Evolutionary conservation across 2,797 vertebrate genomes (phyloP).

Genomic region (Urocyon cinereoargenteus): DNA sequence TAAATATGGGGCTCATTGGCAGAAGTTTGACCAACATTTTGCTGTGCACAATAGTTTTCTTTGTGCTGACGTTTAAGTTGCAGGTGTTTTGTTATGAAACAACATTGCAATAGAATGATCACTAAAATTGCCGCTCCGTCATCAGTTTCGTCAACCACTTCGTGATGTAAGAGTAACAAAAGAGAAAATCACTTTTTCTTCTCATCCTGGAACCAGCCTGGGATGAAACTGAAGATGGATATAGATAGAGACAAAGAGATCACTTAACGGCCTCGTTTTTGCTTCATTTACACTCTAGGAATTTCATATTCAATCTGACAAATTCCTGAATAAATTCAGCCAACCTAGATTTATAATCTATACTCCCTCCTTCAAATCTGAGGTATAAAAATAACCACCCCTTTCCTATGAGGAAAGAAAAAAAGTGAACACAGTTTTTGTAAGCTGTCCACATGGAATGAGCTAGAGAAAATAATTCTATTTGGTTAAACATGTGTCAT

Average conservation of each 20-base stretch:
- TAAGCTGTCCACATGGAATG: constrained; percentile 16
- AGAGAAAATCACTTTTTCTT: not conserved
- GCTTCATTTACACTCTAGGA: constrained; percentile 38
- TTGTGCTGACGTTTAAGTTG: constrained; percentile 49
- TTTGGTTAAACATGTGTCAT: constrained; percentile 65
- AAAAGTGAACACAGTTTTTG: constrained; percentile 44
- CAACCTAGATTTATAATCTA: constrained; percentile 54
- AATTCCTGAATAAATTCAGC: constrained; percentile 58
- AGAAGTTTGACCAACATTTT: constrained; percentile 34
- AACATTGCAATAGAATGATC: constrained; percentile 6
- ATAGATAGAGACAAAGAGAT: not conserved
- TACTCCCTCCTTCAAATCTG: constrained; percentile 58
- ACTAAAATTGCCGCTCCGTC: not conserved
- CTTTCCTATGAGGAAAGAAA: constrained; percentile 53
- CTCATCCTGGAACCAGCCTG: not conserved
- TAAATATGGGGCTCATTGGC: not conserved
- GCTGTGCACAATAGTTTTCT: not conserved
- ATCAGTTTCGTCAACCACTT: not conserved
- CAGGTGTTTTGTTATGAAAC: constrained; percentile 48
- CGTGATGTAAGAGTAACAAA: not conserved
- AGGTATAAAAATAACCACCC: constrained; percentile 68
- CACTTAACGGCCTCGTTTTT: not conserved
- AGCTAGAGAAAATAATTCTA: constrained; percentile 64
- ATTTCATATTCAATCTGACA: constrained; percentile 27
- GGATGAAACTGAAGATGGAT: not conserved